Base-by-base conservation (phyloP, 1,140 invertebrate species). In the Zaprionus vittiger region DNA sequence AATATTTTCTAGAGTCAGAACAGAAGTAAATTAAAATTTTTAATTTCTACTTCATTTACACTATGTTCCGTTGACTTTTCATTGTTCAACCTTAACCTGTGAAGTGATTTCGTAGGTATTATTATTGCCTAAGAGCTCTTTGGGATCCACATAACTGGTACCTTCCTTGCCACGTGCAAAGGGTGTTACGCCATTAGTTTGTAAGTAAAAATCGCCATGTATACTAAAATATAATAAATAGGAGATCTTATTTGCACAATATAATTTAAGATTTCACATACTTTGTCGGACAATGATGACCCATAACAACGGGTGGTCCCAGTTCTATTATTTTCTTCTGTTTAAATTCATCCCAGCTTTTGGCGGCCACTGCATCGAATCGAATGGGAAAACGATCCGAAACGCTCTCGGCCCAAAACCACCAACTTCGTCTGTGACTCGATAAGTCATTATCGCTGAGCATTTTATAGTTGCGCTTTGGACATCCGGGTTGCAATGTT, bases 381-480 rank as follows among this genome's bases (percentile, higher is more conserved):
- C 93, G 80, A 0, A 92, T 93, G 1, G 93, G 92, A 77, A 93
- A 94, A 69, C 92, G 83, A 62, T 90, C 73, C 1, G 90, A 80
- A 1, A 96, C 91, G 0, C 95, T 94, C 77, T 96, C 95, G 0
- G 94, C 94, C 80, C 94, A 95, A 66, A 94, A 94, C 55, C 83
- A 89, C 94, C 95, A 96, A 0, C 95, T 94, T 24, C 95, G 93
- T 56, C 95, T 93, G 89, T 96, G 96, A 80, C 94, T 95, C 79
- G 95, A 96, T 2, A 95, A 80, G 87, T 95, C 92, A 69, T 91
- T 92, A 55, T 93, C 92, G 31, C 77, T 81, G 14, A 93, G 74
- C 80, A 90, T 81, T 77, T 84, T 89, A 76, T 92, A 93, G 49
- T 93, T 92, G 24, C 92, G 73, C 61, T 87, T 92, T 0, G 94